Base-by-base conservation (phyloP, 2,888 invertebrate species). In the Stenolophus ochropezus region DNA sequence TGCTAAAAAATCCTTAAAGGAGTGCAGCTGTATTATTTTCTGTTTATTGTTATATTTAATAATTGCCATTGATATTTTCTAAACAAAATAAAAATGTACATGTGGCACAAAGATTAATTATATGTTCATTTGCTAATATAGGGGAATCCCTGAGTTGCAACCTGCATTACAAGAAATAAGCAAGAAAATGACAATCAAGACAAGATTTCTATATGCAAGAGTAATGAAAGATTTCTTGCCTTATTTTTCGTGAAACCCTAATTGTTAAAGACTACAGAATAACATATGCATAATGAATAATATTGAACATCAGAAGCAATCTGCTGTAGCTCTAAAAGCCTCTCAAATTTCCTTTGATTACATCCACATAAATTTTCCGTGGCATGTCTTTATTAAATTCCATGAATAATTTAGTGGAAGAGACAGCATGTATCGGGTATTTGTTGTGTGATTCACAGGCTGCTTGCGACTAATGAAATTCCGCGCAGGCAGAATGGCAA, bases 351-450 rank as follows among this genome's bases (percentile, higher is more conserved):
- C 61, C 61, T 61, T 25, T 25, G 25, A 61, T 61, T 61, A 25
- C 61, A 56, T 5, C 23, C 11, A 23, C 61, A 61, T 61, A 69
- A 69, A 69, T 69, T 69, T 69, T 33, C 65, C 18, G 27, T 49
- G 49, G 73, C 47, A 73, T 73, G 21, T 69, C 73, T 47, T 73
- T 49, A 73, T 73, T 73, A 73, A 73, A 73, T 73, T 73, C 73
- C 49, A 49, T 73, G 73, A 73, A 73, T 73, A 73, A 73, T 73
- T 73, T 47, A 73, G 73, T 49, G 49, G 73, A 73, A 73, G 73
- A 47, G 49, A 73, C 73, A 73, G 33, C 65, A 73, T 73, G 73
- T 73, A 49, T 73, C 49, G 49, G 20, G 49, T 73, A 14, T 47
- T 49, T 47, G n/a, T 47, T 1, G 21, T 20, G 47, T 73, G 73